Evolutionary conservation across 2,113 vertebrate species (phyloP), one percentile per base, ranked within the genome.

Genomic region (Leuciscus idus): DNA sequence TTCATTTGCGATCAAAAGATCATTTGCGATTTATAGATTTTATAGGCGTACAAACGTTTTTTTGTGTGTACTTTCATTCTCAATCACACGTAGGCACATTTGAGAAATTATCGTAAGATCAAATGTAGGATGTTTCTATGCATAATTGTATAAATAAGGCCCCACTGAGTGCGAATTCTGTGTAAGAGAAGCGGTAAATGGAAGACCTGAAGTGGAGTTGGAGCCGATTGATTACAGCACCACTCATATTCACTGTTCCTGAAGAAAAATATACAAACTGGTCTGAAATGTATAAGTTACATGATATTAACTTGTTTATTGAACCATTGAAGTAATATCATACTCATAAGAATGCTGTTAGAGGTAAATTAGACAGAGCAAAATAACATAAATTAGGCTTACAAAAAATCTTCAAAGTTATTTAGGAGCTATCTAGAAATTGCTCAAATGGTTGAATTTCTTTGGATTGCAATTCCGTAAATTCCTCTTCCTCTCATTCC

Each of bases 311-410:
- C 3, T 36, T 72, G 33, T 72, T 72, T 72, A 72, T 36, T 39
- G 68, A 72, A 72, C 68, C 68, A 70, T 39, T 70, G 33, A 70
- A 39, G 33, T 33, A 70, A 70, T 36, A 23, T 70, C 68, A 43
- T 43, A 72, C 36, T 72, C 68, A 72, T 72, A 72, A 72, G 4
- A 72, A 21, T n/a, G 68, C 68, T 43, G 68, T 23, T 43, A 43
- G 36, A 43, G 68, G 68, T 12, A 12, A 72, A 72, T 43, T 43
- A 72, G 68, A 43, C 5, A 7, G n/a, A 75, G 43, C 43, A 3
- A 50, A 75, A 75, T 28, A 48, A 74, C 12, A 23, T 74, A 74
- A 74, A 74, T 48, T 43, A 74, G 43, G 23, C 72, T 46, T 26
- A 46, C 21, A 15, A 74, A 74, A 70, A 70, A 72, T 72, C 33